phyloP scores from a whole-genome alignment of 1,140 invertebrate species.

The Chlorops oryzae region DNA sequence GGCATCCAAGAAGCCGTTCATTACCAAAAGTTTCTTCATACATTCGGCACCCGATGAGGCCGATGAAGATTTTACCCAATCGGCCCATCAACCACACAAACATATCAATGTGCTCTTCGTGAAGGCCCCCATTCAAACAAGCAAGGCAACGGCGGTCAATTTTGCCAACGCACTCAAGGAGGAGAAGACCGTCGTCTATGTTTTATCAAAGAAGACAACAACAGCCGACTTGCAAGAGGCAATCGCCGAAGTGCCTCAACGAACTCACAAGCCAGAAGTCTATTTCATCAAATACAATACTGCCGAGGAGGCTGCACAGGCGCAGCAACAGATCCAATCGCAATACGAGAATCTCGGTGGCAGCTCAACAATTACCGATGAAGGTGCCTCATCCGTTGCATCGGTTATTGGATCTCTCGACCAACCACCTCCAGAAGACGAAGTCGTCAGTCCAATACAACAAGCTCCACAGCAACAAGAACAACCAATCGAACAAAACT shows the following conservation, averaged over 20 bases:
- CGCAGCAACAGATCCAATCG: conserved; percentile 43
- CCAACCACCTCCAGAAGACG: conserved; percentile 35
- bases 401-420: conserved; percentile 42
- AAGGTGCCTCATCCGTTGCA: conserved; percentile 41
- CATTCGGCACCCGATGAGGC: conserved; percentile 44
- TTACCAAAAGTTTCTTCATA: conserved; percentile 45
- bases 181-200: conserved; percentile 80
- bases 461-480: conserved; percentile 14
- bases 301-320: conserved; percentile 53
- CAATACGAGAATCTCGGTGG: conserved; percentile 44
- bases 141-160: conserved; percentile 58
- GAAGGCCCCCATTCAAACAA: conserved; percentile 68
- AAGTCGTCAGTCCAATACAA: conserved; percentile 21
- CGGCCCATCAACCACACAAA: conserved; percentile 40
- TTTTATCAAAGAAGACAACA: conserved; percentile 70
- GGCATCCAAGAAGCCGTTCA: conserved; percentile 36
- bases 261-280: conserved; percentile 54
- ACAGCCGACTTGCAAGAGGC: conserved; percentile 71
- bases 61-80: conserved; percentile 37
- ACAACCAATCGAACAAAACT: background rate
- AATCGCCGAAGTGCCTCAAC: conserved; percentile 57
- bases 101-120: conserved; percentile 74
- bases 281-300: conserved; percentile 60
- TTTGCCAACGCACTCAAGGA: conserved; percentile 64
- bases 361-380: conserved; percentile 39